A percentile compares a stretch with the other conserved stretches of the same genome.
These are phyloP conservation scores for Helostoma temminkii DNA, from an alignment of 2,797 vertebrate species.

Conservation along the genomic window DNA sequence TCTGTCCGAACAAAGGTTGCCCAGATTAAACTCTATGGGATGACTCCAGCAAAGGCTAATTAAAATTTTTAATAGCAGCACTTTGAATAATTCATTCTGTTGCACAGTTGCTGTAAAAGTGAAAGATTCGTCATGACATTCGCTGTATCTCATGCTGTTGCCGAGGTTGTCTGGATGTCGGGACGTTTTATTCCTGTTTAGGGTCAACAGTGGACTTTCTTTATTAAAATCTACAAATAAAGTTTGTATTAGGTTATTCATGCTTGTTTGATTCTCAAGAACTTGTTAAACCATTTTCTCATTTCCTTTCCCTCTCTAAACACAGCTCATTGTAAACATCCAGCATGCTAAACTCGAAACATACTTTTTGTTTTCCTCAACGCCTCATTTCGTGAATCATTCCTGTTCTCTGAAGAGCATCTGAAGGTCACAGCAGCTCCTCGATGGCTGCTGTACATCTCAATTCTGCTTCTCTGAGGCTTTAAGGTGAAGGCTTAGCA, in stretches of 20 bases:
- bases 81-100: slow-evolving; percentile 61
- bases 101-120: slow-evolving; percentile 18
- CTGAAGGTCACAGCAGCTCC: slow-evolving; percentile 54
- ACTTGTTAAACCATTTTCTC: too few relatives aligned
- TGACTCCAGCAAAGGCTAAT: slow-evolving; percentile 57
- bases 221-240: too few relatives aligned
- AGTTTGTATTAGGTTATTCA: too few relatives aligned
- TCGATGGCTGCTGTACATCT: slow-evolving; percentile 46
- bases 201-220: too few relatives aligned
- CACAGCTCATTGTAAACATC: not conserved
- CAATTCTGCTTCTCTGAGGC: slow-evolving; percentile 53
- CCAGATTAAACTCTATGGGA: slow-evolving; percentile 41
- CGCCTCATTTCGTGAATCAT: slow-evolving; percentile 1
- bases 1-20: slow-evolving; percentile 60
- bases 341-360: not conserved
- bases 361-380: slow-evolving; percentile 18
- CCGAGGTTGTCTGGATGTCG: slow-evolving; percentile 8
- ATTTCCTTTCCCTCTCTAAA: not conserved
- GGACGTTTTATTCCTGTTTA: not conserved
- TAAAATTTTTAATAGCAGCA: slow-evolving; percentile 50
- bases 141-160: slow-evolving; percentile 28
- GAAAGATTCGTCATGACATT: slow-evolving; percentile 28
- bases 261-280: too few relatives aligned
- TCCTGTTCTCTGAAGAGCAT: slow-evolving; percentile 19
- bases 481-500: slow-evolving; percentile 54